phyloP scores from a whole-genome alignment of 2,797 vertebrate species.

The Acanthopagrus latus region DNA sequence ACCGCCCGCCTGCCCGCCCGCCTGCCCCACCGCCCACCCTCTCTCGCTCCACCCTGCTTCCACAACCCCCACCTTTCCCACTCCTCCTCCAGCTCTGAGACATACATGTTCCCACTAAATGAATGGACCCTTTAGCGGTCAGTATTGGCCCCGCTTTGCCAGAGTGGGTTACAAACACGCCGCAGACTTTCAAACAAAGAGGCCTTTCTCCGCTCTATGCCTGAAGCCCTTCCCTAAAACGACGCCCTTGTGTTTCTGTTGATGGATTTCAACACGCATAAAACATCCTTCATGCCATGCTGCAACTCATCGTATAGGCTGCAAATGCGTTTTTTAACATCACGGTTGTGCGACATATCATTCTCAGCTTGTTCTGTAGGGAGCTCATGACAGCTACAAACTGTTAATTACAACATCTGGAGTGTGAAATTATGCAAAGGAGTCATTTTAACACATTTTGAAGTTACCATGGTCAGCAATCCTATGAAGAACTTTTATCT shows the following conservation, averaged over 20 bases:
- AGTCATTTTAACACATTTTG: slow-evolving; percentile 16
- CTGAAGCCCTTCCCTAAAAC: slow-evolving; percentile 73
- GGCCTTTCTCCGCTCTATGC: slow-evolving; percentile 82
- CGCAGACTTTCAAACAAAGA: slow-evolving; percentile 79
- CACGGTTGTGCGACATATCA: slow-evolving; percentile 55
- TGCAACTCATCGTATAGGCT: slow-evolving; percentile 64
- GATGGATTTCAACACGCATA: slow-evolving; percentile 47
- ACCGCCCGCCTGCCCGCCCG: slow-evolving; percentile 49
- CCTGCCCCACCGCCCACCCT: slow-evolving; percentile 45
- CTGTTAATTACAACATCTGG: slow-evolving; percentile 31
- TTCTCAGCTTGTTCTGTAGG: slow-evolving; percentile 42
- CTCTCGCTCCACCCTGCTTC: slow-evolving; percentile 63
- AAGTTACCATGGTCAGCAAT: slow-evolving; percentile 5
- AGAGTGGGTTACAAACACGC: slow-evolving; percentile 61
- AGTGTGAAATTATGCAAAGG: slow-evolving; percentile 48
- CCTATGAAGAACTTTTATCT: not conserved
- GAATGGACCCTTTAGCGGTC: slow-evolving; percentile 78
- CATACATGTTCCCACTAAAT: slow-evolving; percentile 43
- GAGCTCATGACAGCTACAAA: slow-evolving; percentile 35
- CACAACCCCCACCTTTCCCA: slow-evolving; percentile 49
- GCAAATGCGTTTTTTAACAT: slow-evolving; percentile 50
- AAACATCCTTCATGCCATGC: slow-evolving; percentile 54
- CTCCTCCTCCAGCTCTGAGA: slow-evolving; percentile 56
- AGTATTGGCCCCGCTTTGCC: slow-evolving; percentile 58
- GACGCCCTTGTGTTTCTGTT: slow-evolving; percentile 51